These are phyloP conservation scores for Neolamprologus variostigma DNA, from an alignment of 2,113 vertebrate genomes.

Conservation along the genomic window DNA sequence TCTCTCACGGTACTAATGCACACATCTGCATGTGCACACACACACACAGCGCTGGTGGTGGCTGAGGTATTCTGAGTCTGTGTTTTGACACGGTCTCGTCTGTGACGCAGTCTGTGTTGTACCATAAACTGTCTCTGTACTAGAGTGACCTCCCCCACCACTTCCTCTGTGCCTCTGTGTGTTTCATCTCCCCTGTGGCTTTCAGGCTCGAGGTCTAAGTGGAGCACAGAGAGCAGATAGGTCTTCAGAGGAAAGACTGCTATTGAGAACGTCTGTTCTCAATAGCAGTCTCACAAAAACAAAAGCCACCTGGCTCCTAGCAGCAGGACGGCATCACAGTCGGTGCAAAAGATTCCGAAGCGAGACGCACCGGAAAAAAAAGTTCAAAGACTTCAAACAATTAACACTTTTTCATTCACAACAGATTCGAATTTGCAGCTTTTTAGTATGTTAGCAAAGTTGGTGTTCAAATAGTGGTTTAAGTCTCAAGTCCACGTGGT, in stretches of 20 bases:
- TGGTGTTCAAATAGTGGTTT: neutral
- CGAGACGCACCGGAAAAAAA: neutral
- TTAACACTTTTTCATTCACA: neutral
- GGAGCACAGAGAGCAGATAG: conserved; percentile 55
- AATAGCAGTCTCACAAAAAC: conserved; percentile 49
- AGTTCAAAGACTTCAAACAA: neutral
- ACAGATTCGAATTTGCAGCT: neutral
- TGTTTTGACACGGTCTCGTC: conserved; percentile 53
- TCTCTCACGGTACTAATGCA: conserved; percentile 39
- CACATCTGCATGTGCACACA: conserved; percentile 22
- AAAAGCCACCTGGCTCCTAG: conserved; percentile 58
- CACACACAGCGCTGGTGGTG: conserved; percentile 33
- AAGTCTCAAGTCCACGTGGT: neutral
- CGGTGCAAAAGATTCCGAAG: neutral
- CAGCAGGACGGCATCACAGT: conserved; percentile 3
- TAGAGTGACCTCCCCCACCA: conserved; percentile 63
- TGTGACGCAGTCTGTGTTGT: conserved; percentile 67
- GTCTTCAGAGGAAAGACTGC: conserved; percentile 46
- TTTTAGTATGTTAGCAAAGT: neutral
- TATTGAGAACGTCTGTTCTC: conserved; percentile 10
- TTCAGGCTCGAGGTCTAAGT: conserved; percentile 57
- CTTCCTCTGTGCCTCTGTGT: conserved; percentile 60
- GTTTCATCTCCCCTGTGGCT: conserved; percentile 55
- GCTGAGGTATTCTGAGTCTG: conserved; percentile 61
- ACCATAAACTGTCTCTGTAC: conserved; percentile 59